Base-by-base conservation (phyloP, 2,888 invertebrate species). In the Strigamia maritima region DNA sequence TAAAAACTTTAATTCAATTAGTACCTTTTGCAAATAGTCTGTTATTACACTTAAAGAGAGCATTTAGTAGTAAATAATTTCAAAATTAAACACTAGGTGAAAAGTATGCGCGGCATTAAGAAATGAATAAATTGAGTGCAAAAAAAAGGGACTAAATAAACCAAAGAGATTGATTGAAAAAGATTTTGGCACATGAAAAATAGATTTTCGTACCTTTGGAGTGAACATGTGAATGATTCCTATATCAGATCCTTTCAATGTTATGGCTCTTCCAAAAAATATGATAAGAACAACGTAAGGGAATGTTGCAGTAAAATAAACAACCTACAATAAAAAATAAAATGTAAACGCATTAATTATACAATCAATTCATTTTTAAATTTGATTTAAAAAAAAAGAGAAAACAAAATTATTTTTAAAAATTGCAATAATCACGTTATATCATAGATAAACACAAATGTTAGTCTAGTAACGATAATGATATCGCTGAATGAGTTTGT, bases 221-320 rank as follows among this genome's bases (percentile, higher is more conserved):
- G 93, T 94, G 84, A 95, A 93, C 95, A 96, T 95, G 85, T 96
- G 95, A 81, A 90, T 89, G 80, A 96, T 89, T 24, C 96, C 96
- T 77, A 92, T 94, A 81, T 92, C 89, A 7, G 96, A 94, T 22
- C 96, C 96, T 79, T 93, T 91, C 82, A 97, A 87, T 14, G 95
- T 94, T 82, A 97, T 91, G 75, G 95, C 96, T 79, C 96, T 90
- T 82, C 95, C 89, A 88, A 97, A 95, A 90, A 97, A 97, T 84
- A 97, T 95, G 40, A 96, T 94, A 83, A 97, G 90, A 82, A 97
- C 97, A 80, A 93, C 87, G 87, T 97, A 97, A 1, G 97, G 97
- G 86, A 97, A 97, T 85, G 97, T 90, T 0, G 97, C 97, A 14
- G 97, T 97, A 87, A 97, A 94, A 87, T 96, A 97, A 81, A 97